These are phyloP conservation scores for Lithobates pipiens DNA, from an alignment of 2,797 vertebrate species.

Conservation along the genomic window DNA sequence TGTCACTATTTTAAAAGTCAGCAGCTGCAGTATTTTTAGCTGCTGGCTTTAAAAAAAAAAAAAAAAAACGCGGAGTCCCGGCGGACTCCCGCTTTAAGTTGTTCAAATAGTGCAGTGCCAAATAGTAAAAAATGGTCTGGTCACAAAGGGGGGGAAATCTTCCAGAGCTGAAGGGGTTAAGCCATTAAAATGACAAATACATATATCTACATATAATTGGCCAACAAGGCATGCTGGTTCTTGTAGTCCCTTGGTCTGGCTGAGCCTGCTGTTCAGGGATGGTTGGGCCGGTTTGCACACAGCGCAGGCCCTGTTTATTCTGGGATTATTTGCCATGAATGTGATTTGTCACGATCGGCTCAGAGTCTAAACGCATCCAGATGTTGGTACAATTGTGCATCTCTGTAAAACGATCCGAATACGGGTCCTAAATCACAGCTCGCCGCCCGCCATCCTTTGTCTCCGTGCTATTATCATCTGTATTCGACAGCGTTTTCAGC, in stretches of 20 bases:
- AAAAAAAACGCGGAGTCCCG: no score
- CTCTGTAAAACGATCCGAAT: slow-evolving; percentile 36
- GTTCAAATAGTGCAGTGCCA: no score
- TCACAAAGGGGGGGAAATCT: no score
- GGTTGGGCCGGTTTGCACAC: no score
- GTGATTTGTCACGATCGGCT: slow-evolving; percentile 54
- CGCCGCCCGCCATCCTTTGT: background rate
- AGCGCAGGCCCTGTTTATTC: background rate
- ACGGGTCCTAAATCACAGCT: slow-evolving; percentile 43
- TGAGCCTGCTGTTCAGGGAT: background rate
- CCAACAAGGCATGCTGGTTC: background rate
- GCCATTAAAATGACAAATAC: no score
- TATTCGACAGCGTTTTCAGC: background rate
- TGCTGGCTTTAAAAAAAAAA: no score
- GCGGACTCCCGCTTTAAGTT: no score
- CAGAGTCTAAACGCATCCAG: slow-evolving; percentile 51
- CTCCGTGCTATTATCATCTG: background rate
- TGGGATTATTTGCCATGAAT: slow-evolving; percentile 28
- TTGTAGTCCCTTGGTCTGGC: background rate
- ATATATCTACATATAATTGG: no score
- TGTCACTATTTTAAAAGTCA: no score
- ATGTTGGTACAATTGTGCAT: slow-evolving; percentile 56
- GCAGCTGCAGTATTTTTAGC: no score
- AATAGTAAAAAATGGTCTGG: no score
- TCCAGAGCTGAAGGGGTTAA: no score